Conservation (phyloP, 1,140 invertebrate genomes). For the Apis cerana region DNA sequence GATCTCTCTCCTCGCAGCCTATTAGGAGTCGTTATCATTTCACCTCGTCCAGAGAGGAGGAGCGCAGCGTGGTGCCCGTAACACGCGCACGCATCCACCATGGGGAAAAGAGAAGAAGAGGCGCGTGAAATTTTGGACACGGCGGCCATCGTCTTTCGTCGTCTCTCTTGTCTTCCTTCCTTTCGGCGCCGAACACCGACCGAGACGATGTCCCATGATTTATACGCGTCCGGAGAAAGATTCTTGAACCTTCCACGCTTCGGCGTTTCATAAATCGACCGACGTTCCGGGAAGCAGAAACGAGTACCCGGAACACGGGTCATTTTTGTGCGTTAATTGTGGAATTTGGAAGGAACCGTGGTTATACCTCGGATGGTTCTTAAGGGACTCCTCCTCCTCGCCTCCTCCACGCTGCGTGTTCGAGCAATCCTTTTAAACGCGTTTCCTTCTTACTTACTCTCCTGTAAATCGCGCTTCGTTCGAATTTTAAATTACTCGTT, state of each 20-base stretch:
- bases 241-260: slow-evolving; percentile 27
- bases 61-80: not conserved
- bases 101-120: not conserved
- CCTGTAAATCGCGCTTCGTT: not conserved
- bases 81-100: not conserved
- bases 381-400: too few species aligned
- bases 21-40: slow-evolving; percentile 66
- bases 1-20: slow-evolving; percentile 50
- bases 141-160: not conserved
- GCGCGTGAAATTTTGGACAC: slow-evolving; percentile 53
- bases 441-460: not conserved
- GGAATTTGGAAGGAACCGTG: slow-evolving; percentile 10
- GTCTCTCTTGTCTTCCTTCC: not conserved
- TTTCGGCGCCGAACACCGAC: slow-evolving; percentile 7
- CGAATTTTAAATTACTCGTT: not conserved
- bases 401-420: not conserved
- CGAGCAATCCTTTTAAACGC: not conserved
- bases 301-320: not conserved
- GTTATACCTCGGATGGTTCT: not conserved
- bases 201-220: slow-evolving; percentile 27
- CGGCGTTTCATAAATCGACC: slow-evolving; percentile 36
- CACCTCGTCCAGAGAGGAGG: not conserved
- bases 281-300: slow-evolving; percentile 9
- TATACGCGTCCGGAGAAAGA: slow-evolving; percentile 26
- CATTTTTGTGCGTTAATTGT: slow-evolving; percentile 30